phyloP scores from a whole-genome alignment of 2,888 invertebrate species.

The Euplagia quadripunctaria region DNA sequence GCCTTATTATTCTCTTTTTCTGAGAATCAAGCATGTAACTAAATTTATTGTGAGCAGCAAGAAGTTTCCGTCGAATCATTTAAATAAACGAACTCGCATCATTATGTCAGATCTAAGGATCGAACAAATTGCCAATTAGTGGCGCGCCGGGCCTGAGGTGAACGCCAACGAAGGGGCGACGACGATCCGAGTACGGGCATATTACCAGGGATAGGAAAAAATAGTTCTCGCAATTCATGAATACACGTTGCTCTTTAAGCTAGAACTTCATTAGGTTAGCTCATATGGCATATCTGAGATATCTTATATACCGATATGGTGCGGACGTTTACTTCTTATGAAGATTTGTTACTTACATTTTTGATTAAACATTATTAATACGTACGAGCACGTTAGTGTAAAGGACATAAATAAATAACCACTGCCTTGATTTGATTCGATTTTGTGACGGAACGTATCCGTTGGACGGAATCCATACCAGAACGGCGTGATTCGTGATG shows the following conservation, averaged over 20 bases:
- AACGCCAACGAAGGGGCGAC: constrained; percentile 53
- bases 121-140: constrained; percentile 87
- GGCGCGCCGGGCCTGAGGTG: constrained; percentile 70
- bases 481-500: too few species aligned
- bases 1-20: constrained; percentile 25
- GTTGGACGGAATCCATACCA: too few species aligned
- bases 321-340: neutral
- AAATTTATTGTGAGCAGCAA: constrained; percentile 65
- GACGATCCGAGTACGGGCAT: constrained; percentile 50
- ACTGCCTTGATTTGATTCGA: too few species aligned
- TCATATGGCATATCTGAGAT: neutral
- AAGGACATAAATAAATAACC: neutral
- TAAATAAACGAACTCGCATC: constrained; percentile 86
- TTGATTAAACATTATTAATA: neutral
- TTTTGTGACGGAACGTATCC: too few species aligned
- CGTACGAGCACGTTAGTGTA: too few species aligned
- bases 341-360: neutral
- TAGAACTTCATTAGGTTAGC: neutral
- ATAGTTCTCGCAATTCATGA: constrained; percentile 19
- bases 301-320: neutral
- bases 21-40: constrained; percentile 49
- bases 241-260: constrained; percentile 5
- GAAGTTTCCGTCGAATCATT: constrained; percentile 85
- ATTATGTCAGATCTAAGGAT: constrained; percentile 86
- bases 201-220: constrained; percentile 18